Base-by-base conservation (phyloP, 2,888 invertebrate genomes). In the Dioctria rufipes region DNA sequence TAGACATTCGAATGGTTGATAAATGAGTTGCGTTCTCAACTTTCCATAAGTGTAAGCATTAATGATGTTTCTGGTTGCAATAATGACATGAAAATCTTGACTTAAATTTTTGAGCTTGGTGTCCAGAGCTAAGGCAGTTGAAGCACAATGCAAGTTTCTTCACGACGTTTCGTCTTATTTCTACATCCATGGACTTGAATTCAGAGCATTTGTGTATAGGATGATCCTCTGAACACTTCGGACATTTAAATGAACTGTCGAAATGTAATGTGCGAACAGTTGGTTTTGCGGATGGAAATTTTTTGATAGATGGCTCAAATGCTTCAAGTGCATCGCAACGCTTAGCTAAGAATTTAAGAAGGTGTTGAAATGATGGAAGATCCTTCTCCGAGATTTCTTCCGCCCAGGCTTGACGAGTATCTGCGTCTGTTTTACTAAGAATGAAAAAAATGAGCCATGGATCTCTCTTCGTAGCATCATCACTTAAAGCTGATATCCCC, bases 241-340 rank as follows among this genome's bases (percentile, higher is more conserved):
- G 4, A 40, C 65, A 65, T 9, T n/a, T 65, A 5, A 5, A 1
- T 5, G 37, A 39, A 5, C 25, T 39, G 1, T 9, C 5, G 9
- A 2, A 4, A 40, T 39, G 40, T 65, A 39, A 39, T 5, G 6
- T 65, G 4, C 8, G 8, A 37, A 65, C 3, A 11, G 25, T 40
- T 66, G 6, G 8, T 4, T 4, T 40, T 40, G 25, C 42, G 40
- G 8, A n/a, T 11, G 11, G 25, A 25, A 25, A 25, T 42, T 66
- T 40, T 42, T 11, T 66, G 11, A 9, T 2, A 9, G 40, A 42
- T 8, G 11, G 5, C 8, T 60, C 54, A 40, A 63, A 65, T 13
- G 37, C 25, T n/a, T 65, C 51, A 13, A 51, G 37, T 4, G 65
- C 78, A 25, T 77, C 75, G 37, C 75, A 78, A 25, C 63, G 37